Evolutionary conservation across 2,888 invertebrate species (phyloP).

Genomic region (Autographa pulchrina): DNA sequence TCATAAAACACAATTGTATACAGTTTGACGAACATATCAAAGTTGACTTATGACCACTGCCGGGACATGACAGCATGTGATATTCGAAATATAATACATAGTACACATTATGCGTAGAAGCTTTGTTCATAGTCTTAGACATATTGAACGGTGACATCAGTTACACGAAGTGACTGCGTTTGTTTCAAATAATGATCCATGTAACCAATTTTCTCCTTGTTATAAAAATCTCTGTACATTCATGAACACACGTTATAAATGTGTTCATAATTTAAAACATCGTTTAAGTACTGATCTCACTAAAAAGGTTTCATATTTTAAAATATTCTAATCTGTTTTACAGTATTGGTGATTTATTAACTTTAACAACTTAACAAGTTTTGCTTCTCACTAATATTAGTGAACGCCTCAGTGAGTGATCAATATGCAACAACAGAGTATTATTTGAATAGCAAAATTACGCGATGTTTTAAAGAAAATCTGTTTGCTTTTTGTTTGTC

Average conservation of each 20-base stretch:
- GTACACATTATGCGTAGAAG: conserved; percentile 25
- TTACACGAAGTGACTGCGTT: conserved; percentile 56
- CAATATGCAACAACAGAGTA: background rate
- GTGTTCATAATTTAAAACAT: conserved; percentile 52
- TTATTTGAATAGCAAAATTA: conserved; percentile 2
- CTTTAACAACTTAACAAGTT: background rate
- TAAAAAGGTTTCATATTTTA: background rate
- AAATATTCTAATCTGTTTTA: background rate
- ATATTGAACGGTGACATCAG: conserved; percentile 18
- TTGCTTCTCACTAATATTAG: conserved; percentile 1
- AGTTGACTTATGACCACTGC: conserved; percentile 31
- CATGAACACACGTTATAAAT: conserved; percentile 27
- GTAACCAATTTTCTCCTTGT: conserved; percentile 49
- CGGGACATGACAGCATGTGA: conserved; percentile 8
- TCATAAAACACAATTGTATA: background rate
- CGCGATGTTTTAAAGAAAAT: conserved; percentile 50
- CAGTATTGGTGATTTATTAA: background rate
- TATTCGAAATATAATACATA: conserved; percentile 12
- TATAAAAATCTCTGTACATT: conserved; percentile 38
- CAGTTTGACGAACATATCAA: conserved; percentile 44
- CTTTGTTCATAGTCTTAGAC: conserved; percentile 24
- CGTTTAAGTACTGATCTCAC: conserved; percentile 30
- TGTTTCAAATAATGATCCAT: conserved; percentile 35
- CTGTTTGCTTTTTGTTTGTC: conserved; percentile 53
- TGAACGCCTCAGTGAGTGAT: background rate